phyloP scores from a whole-genome alignment of 53 echinoderm and acorn worm genomes.

The Stichopus horrens region DNA sequence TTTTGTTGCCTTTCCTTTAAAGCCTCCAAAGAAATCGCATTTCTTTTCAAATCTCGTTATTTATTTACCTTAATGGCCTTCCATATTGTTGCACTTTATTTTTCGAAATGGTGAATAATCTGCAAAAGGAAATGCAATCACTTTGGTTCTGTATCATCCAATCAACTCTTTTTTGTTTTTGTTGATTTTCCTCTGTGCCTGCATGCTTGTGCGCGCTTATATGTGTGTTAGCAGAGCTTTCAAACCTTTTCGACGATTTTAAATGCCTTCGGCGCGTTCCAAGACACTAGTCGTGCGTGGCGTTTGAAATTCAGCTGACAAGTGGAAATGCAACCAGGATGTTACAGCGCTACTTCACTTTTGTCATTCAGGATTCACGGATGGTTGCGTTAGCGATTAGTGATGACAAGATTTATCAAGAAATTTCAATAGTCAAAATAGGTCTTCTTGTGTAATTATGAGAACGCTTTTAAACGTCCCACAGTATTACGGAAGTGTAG shows the following conservation, averaged over 20 bases:
- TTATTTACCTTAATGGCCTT: constrained; percentile 34
- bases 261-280: constrained; percentile 51
- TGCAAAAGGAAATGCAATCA: constrained; percentile 38
- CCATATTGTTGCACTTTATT: constrained; percentile 18
- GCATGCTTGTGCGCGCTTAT: neutral
- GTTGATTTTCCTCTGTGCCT: neutral
- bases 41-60: constrained; percentile 43
- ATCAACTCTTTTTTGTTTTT: neutral
- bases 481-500: neutral
- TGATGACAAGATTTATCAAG: constrained; percentile 49
- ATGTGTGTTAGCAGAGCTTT: neutral
- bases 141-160: constrained; percentile 12
- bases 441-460: constrained; percentile 32
- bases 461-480: constrained; percentile 7
- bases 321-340: neutral
- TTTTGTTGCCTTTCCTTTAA: no score
- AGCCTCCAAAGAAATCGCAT: constrained; percentile 29
- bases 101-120: constrained; percentile 20
- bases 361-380: constrained; percentile 22
- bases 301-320: constrained; percentile 21
- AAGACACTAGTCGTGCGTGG: constrained; percentile 34
- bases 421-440: constrained; percentile 24
- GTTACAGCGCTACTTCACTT: neutral
- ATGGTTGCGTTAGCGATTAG: constrained; percentile 43
- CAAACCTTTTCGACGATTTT: constrained; percentile 21